Evolutionary conservation across 2,797 vertebrate species (phyloP), one percentile per base, ranked within the genome.

Genomic region (Gallinago stenura): DNA sequence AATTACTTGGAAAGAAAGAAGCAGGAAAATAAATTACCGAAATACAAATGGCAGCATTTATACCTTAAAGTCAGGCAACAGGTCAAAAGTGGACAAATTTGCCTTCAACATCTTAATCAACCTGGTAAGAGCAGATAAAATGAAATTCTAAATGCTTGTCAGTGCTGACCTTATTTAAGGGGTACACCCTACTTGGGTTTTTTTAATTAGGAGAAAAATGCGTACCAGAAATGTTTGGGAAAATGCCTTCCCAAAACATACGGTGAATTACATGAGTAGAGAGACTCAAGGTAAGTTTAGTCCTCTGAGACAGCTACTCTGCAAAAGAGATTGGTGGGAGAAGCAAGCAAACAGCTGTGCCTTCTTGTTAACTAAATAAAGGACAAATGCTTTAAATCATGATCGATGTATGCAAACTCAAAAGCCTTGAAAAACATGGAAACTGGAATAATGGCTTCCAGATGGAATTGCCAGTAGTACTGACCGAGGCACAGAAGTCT

Each of bases 311-410:
- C 56, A 78, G 37, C 43, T 9, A 18, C 7, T 13, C 76, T 86
- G 85, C 77, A 90, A 56, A 88, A 87, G 86, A 93, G 41, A 96
- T 96, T 73, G 80, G 65, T 81, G 71, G 81, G 73, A 76, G 70
- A 92, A 86, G 60, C 79, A 94, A 94, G 69, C 78, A 92, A 97
- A 95, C 95, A 97, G 95, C 93, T 97, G 96, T 65, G 86, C 62
- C 65, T 81, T 70, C 82, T 94, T 89, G 83, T 91, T 95, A 96
- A 81, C 87, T 91, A 95, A 96, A 95, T 96, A 93, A 93, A 93
- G 93, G 96, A 96, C 91, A 96, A 78, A 68, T 71, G 50, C 87
- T 92, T 87, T 91, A 96, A 94, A 95, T 94, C 83, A 92, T 89
- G 90, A 85, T 70, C 2, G 58, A 96, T 94, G 96, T 87, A 69